Evolutionary conservation across 1,140 invertebrate species (phyloP), one percentile per base, ranked within the genome.

Genomic region (Paramacrobiotus metropolitanus): DNA sequence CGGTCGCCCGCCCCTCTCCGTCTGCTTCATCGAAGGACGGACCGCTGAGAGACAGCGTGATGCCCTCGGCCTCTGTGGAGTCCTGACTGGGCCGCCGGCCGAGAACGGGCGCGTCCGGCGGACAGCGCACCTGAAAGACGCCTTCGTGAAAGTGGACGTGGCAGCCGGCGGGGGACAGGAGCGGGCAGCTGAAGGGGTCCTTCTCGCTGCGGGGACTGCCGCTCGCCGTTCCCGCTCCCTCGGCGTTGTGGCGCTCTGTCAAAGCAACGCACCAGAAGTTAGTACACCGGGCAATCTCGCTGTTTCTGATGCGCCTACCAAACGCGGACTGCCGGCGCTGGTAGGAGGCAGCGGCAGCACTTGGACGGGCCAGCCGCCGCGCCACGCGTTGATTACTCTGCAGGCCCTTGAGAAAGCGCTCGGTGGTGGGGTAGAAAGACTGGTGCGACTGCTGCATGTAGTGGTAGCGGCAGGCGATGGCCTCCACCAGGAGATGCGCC

Each of bases 1-100:
- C 76, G 70, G 68, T 82, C 95, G 2, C 94, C 74, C 68, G 90
- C 82, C 71, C 85, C 87, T 1, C 95, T 84, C 1, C 92, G 91
- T 44, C 82, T 74, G 21, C 82, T 75, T 0, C 85, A 75, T 63
- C 79, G 75, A 40, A 93, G 81, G n/a, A 74, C 71, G 72, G 85
- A 89, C 3, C 65, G 63, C 4, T 69, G 65, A 34, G 62, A n/a
- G n/a, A n/a, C n/a, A n/a, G n/a, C n/a, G n/a, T n/a, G n/a, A n/a
- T n/a, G n/a, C n/a, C n/a, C n/a, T n/a, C n/a, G n/a, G n/a, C n/a
- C n/a, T n/a, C n/a, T n/a, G n/a, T n/a, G n/a, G n/a, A n/a, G n/a
- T n/a, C n/a, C n/a, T n/a, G n/a, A n/a, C n/a, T n/a, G n/a, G n/a
- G n/a, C n/a, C n/a, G n/a, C n/a, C n/a, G n/a, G n/a, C n/a, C n/a